Evolutionary conservation across 2,113 vertebrate species (phyloP).

Genomic region (Pampusana beccarii): DNA sequence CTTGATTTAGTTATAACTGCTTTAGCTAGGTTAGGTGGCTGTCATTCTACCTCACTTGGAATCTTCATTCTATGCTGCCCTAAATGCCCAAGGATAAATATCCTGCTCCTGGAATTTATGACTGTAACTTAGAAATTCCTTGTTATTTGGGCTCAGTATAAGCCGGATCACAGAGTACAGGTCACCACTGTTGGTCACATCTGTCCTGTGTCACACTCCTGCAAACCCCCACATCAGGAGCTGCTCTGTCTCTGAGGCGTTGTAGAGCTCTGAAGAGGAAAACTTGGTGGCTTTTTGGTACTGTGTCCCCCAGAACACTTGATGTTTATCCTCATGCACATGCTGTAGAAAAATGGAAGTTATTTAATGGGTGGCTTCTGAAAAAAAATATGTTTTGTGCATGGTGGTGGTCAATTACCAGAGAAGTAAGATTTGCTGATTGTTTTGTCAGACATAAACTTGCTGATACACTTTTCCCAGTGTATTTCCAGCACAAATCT

Average conservation of each 20-base stretch:
- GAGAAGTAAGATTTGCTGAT: neutral
- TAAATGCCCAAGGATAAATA: neutral
- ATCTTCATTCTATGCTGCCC: neutral
- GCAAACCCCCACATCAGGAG: neutral
- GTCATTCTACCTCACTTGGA: neutral
- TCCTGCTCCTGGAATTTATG: neutral
- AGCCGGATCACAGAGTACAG: neutral
- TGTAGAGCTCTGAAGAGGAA: neutral
- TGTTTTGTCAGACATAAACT: neutral
- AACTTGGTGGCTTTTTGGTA: neutral
- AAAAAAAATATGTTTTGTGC: neutral
- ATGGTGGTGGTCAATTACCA: neutral
- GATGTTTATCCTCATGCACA: neutral
- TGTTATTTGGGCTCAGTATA: neutral
- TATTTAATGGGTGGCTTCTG: neutral
- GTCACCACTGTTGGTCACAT: neutral
- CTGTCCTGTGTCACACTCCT: neutral
- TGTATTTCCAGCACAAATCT: neutral
- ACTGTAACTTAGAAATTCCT: neutral
- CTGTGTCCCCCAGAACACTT: neutral
- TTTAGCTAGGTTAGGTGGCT: neutral
- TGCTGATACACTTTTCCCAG: neutral
- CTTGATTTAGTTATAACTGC: neutral
- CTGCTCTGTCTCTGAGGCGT: neutral
- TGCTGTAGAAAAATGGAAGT: neutral